phyloP scores from a whole-genome alignment of 2,797 vertebrate genomes.

The Muscicapa striata region DNA sequence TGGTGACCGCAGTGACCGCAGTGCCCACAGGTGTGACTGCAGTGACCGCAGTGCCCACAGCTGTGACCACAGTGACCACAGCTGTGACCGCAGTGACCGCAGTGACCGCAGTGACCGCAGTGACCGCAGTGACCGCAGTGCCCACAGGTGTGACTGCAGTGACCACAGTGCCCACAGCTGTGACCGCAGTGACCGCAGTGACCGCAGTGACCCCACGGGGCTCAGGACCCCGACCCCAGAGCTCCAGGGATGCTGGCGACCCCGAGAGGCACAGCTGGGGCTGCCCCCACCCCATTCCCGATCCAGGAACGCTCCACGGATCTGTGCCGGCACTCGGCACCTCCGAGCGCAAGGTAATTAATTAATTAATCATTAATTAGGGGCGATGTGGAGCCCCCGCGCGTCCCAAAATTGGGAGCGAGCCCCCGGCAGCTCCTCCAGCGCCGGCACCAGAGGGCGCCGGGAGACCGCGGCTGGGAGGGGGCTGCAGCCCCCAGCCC shows the following conservation, averaged over 20 bases:
- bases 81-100: no score
- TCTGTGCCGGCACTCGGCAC: background rate
- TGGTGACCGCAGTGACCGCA: no score
- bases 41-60: no score
- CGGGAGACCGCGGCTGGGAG: background rate
- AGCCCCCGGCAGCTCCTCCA: background rate
- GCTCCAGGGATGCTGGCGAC: background rate
- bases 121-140: no score
- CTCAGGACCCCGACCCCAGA: fast-evolving
- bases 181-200: no score
- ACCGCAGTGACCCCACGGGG: background rate
- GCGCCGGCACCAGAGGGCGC: conserved; percentile 44
- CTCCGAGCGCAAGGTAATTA: fast-evolving
- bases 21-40: no score
- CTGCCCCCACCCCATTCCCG: fast-evolving
- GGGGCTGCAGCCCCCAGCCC: background rate
- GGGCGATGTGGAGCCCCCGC: fast-evolving
- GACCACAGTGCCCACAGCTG: no score
- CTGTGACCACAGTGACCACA: no score
- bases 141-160: no score
- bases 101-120: no score
- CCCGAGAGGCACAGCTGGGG: fast-evolving
- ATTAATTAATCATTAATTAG: background rate
- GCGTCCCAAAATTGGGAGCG: fast-evolving
- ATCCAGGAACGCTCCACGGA: fast-evolving